Conservation (phyloP, 2,888 invertebrate species). For the Hypolimnas misippus region DNA sequence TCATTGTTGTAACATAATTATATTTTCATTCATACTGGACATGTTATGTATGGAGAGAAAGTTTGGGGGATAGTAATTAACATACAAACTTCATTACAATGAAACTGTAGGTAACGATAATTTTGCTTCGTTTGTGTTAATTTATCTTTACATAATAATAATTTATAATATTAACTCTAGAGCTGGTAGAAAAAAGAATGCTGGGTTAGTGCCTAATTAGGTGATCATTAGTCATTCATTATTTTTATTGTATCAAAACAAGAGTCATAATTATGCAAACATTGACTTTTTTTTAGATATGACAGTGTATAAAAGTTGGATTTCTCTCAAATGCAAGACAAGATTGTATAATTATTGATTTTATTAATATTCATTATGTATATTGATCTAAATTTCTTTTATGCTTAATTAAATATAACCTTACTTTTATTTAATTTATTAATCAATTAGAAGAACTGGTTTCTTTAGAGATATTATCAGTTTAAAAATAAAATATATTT, state of each 20-base stretch:
- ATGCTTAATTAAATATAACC: not conserved
- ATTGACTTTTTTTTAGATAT: not conserved
- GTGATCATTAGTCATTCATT: conserved; percentile 26
- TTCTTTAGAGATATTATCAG: too few relatives aligned
- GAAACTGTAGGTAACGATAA: not conserved
- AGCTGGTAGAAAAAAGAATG: conserved; percentile 9
- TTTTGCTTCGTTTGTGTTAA: not conserved
- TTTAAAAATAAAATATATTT: too few relatives aligned
- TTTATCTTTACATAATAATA: not conserved
- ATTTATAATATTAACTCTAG: not conserved
- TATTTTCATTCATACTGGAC: conserved; percentile 56
- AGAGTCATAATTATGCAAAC: conserved; percentile 20
- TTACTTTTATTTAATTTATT: not conserved
- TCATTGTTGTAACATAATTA: conserved; percentile 46
- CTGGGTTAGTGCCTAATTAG: conserved; percentile 9
- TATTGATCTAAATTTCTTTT: not conserved
- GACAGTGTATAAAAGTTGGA: not conserved
- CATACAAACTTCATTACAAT: conserved; percentile 28
- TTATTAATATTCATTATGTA: conserved; percentile 2
- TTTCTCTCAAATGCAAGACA: not conserved
- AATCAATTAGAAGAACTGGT: too few relatives aligned
- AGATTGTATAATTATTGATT: not conserved
- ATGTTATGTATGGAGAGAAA: conserved; percentile 49
- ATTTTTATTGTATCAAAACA: conserved; percentile 20
- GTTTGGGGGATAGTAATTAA: conserved; percentile 41